Evolutionary conservation across 2,888 invertebrate genomes (phyloP).

Genomic region (Polydrusus tereticollis): DNA sequence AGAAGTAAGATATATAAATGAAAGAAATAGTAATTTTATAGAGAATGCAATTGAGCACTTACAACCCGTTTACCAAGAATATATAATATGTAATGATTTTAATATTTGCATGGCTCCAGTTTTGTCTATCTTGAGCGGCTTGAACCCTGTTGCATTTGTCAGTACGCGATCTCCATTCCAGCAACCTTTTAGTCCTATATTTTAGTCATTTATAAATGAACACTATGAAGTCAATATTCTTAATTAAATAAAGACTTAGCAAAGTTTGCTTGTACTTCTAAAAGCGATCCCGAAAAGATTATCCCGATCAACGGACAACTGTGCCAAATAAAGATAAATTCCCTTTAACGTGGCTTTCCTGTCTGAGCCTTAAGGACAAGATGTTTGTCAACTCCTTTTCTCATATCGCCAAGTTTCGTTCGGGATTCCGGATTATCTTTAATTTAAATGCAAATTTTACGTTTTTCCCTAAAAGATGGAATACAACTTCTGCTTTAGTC

Average conservation of each 20-base stretch:
- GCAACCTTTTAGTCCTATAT: too few species aligned
- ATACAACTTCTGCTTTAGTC: conserved; percentile 17
- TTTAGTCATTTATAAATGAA: too few species aligned
- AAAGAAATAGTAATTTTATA: too few species aligned
- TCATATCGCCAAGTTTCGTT: conserved; percentile 4
- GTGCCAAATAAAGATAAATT: conserved; percentile 6
- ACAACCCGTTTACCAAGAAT: too few species aligned
- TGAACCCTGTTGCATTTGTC: too few species aligned
- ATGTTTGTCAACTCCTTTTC: conserved; percentile 36
- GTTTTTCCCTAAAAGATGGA: conserved; percentile 27
- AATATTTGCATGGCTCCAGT: too few species aligned
- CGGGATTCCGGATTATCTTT: conserved; percentile 10
- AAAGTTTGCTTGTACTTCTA: not conserved
- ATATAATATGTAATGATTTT: too few species aligned
- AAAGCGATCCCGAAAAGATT: not conserved
- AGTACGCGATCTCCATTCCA: too few species aligned
- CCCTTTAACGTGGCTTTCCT: conserved; percentile 6
- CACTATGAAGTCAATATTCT: too few species aligned
- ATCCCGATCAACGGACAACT: not conserved
- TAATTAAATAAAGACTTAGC: not conserved
- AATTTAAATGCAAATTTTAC: conserved; percentile 43
- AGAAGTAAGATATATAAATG: too few species aligned
- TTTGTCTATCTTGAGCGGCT: too few species aligned
- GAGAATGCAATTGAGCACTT: too few species aligned
- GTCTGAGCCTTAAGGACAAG: conserved; percentile 14